phyloP scores from a whole-genome alignment of 2,797 vertebrate genomes.

The Artibeus jamaicensis region DNA sequence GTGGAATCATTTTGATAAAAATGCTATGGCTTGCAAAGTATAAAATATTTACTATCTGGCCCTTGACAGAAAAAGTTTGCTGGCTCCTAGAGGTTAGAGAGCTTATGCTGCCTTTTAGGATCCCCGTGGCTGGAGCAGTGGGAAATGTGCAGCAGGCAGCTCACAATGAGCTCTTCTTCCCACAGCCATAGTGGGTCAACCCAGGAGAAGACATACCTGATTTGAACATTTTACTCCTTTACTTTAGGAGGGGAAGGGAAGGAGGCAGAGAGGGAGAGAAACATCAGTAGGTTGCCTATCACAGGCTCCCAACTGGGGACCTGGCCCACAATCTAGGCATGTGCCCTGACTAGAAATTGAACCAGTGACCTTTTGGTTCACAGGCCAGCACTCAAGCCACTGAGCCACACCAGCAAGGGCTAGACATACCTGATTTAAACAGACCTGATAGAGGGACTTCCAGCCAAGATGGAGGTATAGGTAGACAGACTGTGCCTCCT shows the following conservation, averaged over 20 bases:
- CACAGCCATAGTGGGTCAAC: neutral
- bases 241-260: no score
- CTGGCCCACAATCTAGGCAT: no score
- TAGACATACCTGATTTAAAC: neutral
- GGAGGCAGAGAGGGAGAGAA: no score
- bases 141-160: neutral
- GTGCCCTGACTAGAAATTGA: no score
- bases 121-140: no score
- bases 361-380: no score
- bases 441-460: neutral
- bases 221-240: neutral
- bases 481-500: no score
- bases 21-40: neutral
- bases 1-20: neutral
- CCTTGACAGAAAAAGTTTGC: neutral
- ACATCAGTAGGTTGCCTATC: no score
- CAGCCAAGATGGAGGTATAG: no score
- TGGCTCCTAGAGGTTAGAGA: neutral
- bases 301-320: no score
- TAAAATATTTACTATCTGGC: neutral
- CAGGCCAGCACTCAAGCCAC: no score
- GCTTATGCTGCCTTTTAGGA: neutral
- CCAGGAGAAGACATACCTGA: neutral
- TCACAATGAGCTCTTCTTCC: neutral
- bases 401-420: no score